Conservation (phyloP, 2,888 invertebrate species). For the Bimastos eiseni region DNA sequence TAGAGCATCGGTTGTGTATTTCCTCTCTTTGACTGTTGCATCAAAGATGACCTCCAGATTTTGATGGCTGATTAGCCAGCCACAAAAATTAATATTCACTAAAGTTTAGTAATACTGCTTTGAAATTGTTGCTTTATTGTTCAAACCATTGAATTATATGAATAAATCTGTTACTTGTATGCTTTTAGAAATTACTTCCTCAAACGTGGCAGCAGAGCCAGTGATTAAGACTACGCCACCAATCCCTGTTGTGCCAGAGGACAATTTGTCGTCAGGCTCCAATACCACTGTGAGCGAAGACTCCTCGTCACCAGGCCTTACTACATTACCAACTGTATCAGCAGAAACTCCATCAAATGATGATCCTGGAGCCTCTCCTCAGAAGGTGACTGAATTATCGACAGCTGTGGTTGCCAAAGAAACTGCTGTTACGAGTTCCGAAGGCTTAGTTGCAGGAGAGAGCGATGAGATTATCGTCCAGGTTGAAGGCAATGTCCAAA, state of each 20-base stretch:
- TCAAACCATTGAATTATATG: not conserved
- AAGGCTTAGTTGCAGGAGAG: not conserved
- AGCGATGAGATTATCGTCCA: not conserved
- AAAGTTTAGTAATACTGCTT: not conserved
- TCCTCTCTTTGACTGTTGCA: not conserved
- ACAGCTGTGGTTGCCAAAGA: not conserved
- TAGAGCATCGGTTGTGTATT: not conserved
- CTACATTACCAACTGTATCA: not conserved
- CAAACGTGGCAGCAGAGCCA: not conserved
- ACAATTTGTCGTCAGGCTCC: not conserved
- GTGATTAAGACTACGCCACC: not conserved
- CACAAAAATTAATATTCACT: not conserved
- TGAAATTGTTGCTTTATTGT: not conserved
- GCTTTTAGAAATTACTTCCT: not conserved
- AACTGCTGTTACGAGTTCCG: not conserved
- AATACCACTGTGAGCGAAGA: not conserved
- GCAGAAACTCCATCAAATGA: not conserved
- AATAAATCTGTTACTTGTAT: not conserved
- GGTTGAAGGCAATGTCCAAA: not conserved
- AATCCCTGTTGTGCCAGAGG: no score
- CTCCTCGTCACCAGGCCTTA: slow-evolving; percentile 1
- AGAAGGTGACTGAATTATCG: not conserved
- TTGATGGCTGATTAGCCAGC: no score
- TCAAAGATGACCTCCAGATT: no score
- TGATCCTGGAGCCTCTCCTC: not conserved